A percentile compares a stretch with the other conserved stretches of the same genome.
phyloP scores from a whole-genome alignment of 2,888 invertebrate species.

The Acanthopleura granulata region DNA sequence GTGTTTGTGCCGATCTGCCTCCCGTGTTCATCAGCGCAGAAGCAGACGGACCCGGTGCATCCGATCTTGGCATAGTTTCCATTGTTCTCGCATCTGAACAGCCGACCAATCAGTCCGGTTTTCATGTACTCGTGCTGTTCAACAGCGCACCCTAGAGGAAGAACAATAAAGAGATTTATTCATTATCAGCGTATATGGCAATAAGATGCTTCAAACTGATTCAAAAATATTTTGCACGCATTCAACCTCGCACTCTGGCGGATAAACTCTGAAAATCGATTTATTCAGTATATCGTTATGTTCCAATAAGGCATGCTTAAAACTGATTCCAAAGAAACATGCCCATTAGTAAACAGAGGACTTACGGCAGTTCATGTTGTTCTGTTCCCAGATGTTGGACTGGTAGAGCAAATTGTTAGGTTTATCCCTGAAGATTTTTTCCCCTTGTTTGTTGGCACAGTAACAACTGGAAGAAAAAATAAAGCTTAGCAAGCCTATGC shows the following conservation, averaged over 20 bases:
- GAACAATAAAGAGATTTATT: neutral
- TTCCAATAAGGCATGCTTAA: too few relatives aligned
- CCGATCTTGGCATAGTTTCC: slow-evolving; percentile 44
- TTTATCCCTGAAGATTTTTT: neutral
- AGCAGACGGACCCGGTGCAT: slow-evolving; percentile 44
- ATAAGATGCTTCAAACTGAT: too few relatives aligned
- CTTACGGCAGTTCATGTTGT: slow-evolving; percentile 12
- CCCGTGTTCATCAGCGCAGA: slow-evolving; percentile 41
- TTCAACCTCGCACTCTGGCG: too few relatives aligned
- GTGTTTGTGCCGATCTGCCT: slow-evolving; percentile 26
- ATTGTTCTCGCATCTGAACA: slow-evolving; percentile 39
- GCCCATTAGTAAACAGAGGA: neutral
- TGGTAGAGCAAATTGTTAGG: neutral
- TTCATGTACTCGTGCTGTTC: slow-evolving; percentile 19
- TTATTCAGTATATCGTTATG: too few relatives aligned
- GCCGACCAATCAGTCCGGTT: slow-evolving; percentile 35
- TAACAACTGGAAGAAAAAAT: neutral
- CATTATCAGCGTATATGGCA: too few relatives aligned
- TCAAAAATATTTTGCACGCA: too few relatives aligned
- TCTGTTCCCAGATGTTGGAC: neutral
- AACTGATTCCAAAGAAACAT: too few relatives aligned
- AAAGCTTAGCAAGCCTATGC: too few relatives aligned
- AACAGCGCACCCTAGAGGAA: neutral
- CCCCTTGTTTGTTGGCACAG: slow-evolving; percentile 2
- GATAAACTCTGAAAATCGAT: too few relatives aligned